Conservation (phyloP, 2,888 invertebrate genomes). For the Apamea epomidion region DNA sequence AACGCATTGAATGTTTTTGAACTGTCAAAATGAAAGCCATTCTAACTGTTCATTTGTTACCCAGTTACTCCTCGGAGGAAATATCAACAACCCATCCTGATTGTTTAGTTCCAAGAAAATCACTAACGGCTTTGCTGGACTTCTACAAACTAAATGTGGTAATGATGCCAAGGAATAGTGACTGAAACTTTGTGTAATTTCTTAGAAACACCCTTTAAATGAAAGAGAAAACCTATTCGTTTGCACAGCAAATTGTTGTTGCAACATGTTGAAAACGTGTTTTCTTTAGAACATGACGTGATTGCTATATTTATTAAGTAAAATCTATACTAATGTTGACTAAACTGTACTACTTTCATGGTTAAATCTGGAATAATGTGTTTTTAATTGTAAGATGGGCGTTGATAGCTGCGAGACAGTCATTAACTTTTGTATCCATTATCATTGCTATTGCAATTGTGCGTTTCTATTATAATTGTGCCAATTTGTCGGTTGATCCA, state of each 20-base stretch:
- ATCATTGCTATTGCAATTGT: neutral
- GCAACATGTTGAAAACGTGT: neutral
- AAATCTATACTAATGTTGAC: neutral
- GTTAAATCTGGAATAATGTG: neutral
- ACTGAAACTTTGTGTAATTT: neutral
- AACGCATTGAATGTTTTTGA: too few species aligned
- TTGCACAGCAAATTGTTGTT: conserved; percentile 5
- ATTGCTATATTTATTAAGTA: neutral
- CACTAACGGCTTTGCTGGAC: neutral
- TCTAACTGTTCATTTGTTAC: too few species aligned
- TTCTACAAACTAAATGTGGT: neutral
- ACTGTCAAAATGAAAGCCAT: too few species aligned
- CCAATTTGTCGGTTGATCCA: too few species aligned
- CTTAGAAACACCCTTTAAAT: neutral
- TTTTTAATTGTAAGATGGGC: neutral
- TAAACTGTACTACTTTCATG: neutral
- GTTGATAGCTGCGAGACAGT: neutral
- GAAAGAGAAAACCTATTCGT: conserved; percentile 9
- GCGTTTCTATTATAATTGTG: too few species aligned
- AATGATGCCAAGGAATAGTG: conserved; percentile 6
- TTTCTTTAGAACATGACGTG: neutral
- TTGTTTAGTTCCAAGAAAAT: neutral
- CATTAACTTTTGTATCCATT: neutral
- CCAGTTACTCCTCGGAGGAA: too few species aligned
- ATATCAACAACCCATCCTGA: neutral